These are phyloP conservation scores for Paedocypris micromegethes DNA, from an alignment of 2,797 vertebrate genomes.

Conservation along the genomic window DNA sequence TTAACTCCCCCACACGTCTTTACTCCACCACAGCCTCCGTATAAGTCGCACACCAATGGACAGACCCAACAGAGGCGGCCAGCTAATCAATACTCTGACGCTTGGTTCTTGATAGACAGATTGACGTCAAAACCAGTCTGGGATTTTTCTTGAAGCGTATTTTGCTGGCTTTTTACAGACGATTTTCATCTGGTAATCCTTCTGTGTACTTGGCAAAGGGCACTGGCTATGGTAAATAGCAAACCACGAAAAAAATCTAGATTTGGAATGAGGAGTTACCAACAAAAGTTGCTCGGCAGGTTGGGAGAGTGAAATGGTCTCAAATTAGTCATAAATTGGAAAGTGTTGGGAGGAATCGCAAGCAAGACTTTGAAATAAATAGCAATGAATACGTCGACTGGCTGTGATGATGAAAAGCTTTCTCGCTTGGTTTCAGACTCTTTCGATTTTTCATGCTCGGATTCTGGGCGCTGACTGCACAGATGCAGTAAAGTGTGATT, in stretches of 20 bases:
- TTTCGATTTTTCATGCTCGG: background rate
- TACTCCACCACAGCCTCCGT: conserved; percentile 47
- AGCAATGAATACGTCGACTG: no score
- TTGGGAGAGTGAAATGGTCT: conserved; percentile 45
- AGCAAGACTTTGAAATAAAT: background rate
- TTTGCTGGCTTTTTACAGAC: no score
- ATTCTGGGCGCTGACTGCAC: conserved; percentile 58
- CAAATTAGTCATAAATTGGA: background rate
- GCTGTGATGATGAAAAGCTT: no score
- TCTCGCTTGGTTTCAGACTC: no score
- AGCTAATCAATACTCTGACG: conserved; percentile 35
- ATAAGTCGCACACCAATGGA: conserved; percentile 41
- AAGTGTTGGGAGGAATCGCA: background rate
- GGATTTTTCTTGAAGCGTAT: conserved; percentile 17
- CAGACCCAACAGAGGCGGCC: conserved; percentile 41
- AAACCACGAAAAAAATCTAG: background rate
- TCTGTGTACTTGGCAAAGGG: background rate
- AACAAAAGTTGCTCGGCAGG: conserved; percentile 56
- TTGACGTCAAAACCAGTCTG: conserved; percentile 12
- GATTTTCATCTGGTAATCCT: conserved; percentile 18
- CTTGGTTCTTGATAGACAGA: conserved; percentile 6
- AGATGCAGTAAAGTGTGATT: conserved; percentile 69
- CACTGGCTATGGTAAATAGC: background rate
- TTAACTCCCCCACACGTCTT: conserved; percentile 65
- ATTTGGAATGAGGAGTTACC: conserved; percentile 52